Base-by-base conservation (phyloP, 2,797 vertebrate species). In the Buceros bicornis region DNA sequence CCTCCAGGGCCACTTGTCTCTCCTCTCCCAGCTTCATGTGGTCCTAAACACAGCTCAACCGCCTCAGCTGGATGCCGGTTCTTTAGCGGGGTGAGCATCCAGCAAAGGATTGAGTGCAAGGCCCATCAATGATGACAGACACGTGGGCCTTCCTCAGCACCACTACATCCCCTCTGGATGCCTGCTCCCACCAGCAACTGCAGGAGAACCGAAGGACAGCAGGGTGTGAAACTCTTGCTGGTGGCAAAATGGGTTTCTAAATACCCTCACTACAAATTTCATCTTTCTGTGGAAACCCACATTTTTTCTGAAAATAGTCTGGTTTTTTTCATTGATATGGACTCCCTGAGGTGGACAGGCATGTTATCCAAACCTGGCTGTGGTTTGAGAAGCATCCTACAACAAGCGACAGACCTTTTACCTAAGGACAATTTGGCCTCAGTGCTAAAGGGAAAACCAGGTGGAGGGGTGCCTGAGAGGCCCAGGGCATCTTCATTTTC, bases 111-210 rank as follows among this genome's bases (percentile, higher is more conserved):
- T 62, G 53, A 33, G 10, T 51, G 8, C 35, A 33, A 40, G 43
- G 77, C 12, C 13, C 25, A n/a, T 13, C 14, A 25, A 4, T 10
- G 31, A 8, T 2, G 24, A 53, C 1, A 5, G 67, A 35, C 35
- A 25, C 22, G 4, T 0, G 0, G 21, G 10, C 15, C 18, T 61
- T 43, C 10, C 6, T 14, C 5, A 22, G 45, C n/a, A 62, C 31
- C 1, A 1, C 6, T 43, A 13, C 8, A 0, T 4, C 11, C 12
- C 16, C n/a, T 87, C 0, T 0, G 47, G 35, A 13, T 24, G 29
- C 35, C 11, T 0, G 0, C 11, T 77, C 24, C 58, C 53, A 25
- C 26, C 26, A 18, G 45, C 0, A 4, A 53, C 53, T 57, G 28
- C 8, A 13, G 72, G 19, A 91, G 40, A 91, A 33, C 12, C 2